Percentiles rank a stretch among this genome's conserved stretches.
These are phyloP conservation scores for Atrichornis clamosus DNA, from an alignment of 2,113 vertebrate genomes.

Conservation along the genomic window DNA sequence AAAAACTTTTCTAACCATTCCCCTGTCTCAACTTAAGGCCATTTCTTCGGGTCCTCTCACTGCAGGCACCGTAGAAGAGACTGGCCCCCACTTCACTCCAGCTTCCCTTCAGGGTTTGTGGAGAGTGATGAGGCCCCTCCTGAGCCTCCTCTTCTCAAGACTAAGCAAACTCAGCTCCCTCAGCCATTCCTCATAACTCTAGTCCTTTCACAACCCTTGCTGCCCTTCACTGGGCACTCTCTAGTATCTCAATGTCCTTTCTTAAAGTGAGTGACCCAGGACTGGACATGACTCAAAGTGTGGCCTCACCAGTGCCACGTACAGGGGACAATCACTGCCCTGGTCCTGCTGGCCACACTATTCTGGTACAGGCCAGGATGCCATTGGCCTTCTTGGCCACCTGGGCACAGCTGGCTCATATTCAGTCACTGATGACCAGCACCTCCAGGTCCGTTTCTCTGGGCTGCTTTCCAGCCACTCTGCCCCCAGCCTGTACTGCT, in stretches of 20 bases:
- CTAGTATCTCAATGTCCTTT: not conserved
- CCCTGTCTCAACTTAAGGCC: not conserved
- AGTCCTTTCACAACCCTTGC: not conserved
- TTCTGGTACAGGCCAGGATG: not conserved
- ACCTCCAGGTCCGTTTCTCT: accelerated
- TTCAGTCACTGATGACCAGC: not conserved
- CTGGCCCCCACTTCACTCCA: not conserved
- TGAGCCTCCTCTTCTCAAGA: not conserved
- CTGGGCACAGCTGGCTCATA: not conserved
- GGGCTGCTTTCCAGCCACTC: not conserved
- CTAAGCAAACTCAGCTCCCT: not conserved
- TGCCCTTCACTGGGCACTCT: not conserved
- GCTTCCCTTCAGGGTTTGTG: not conserved
- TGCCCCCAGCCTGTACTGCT: not conserved
- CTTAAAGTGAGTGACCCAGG: not conserved
- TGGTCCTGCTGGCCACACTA: not conserved
- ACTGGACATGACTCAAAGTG: not conserved
- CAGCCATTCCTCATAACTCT: not conserved
- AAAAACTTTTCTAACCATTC: not conserved
- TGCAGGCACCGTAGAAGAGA: accelerated
- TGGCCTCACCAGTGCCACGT: not conserved
- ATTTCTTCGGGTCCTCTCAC: not conserved
- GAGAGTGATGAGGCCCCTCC: not conserved
- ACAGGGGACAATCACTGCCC: not conserved
- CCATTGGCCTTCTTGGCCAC: not conserved